Percentiles rank a stretch among this genome's conserved stretches.
phyloP scores from a whole-genome alignment of 2,888 invertebrate genomes.

The Alcis repandata region DNA sequence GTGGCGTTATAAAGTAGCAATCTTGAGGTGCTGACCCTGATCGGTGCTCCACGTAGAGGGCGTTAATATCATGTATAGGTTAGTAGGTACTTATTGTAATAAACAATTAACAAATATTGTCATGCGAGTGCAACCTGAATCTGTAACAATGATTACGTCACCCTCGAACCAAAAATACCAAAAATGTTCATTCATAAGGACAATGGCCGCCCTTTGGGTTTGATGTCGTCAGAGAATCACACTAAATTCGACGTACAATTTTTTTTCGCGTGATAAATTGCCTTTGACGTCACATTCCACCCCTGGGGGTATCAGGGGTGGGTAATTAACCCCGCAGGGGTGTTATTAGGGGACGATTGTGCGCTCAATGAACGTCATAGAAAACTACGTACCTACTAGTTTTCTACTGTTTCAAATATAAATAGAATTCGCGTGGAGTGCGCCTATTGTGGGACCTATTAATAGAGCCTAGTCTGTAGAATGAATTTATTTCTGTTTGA shows the following conservation, averaged over 20 bases:
- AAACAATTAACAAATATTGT: no score
- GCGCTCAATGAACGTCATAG: constrained; percentile 18
- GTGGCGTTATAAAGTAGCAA: no score
- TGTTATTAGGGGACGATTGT: constrained; percentile 2
- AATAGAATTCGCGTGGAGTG: constrained; percentile 1
- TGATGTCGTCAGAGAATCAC: no score
- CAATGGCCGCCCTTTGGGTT: no score
- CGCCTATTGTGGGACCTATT: background rate
- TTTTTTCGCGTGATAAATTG: constrained; percentile 54
- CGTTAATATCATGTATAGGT: no score
- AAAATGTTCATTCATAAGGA: no score
- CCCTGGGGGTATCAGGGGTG: constrained; percentile 32
- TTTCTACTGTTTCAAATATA: background rate
- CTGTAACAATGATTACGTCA: no score
- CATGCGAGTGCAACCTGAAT: no score
- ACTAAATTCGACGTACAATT: constrained; percentile 44
- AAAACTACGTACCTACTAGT: background rate
- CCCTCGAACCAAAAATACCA: no score
- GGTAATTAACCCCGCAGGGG: constrained; percentile 15
- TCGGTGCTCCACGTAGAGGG: no score
- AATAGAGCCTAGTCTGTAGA: background rate
- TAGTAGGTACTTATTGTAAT: no score
- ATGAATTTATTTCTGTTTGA: background rate
- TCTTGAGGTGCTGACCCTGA: no score
- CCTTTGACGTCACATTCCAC: constrained; percentile 61